Conservation (phyloP, 1,140 invertebrate genomes). For the Platyscapa corneri region DNA sequence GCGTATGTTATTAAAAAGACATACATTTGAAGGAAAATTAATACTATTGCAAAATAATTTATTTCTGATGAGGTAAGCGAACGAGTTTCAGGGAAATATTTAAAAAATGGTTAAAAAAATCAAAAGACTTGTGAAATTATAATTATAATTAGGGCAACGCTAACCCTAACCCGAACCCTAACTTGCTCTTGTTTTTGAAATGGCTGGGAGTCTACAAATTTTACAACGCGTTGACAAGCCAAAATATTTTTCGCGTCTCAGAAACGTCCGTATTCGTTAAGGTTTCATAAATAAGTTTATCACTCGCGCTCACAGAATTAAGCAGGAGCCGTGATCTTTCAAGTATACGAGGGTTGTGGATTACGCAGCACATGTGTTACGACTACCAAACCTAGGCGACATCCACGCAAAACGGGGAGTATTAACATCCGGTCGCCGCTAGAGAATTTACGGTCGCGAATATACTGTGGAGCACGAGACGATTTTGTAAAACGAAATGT, state of each 20-base stretch:
- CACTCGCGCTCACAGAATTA: slow-evolving; percentile 34
- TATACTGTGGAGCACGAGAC: slow-evolving; percentile 60
- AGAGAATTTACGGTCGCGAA: slow-evolving; percentile 63
- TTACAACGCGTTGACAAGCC: not conserved
- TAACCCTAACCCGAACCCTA: too few relatives aligned
- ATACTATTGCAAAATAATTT: too few relatives aligned
- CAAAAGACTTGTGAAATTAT: too few relatives aligned
- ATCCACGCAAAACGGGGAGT: slow-evolving; percentile 51
- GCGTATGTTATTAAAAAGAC: too few relatives aligned
- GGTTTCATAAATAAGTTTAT: slow-evolving; percentile 24
- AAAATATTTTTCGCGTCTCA: not conserved
- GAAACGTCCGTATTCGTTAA: not conserved
- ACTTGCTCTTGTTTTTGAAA: not conserved
- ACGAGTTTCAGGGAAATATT: too few relatives aligned
- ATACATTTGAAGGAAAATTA: too few relatives aligned
- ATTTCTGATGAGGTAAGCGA: too few relatives aligned
- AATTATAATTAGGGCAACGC: too few relatives aligned
- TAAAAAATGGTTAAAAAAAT: too few relatives aligned
- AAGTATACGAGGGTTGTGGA: not conserved
- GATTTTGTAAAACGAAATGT: slow-evolving; percentile 72
- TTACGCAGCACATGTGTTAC: slow-evolving; percentile 25
- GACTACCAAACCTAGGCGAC: slow-evolving; percentile 39
- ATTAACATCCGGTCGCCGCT: slow-evolving; percentile 67
- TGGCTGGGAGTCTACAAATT: not conserved
- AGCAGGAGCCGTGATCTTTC: slow-evolving; percentile 13